These are phyloP conservation scores for Ceyx margarethae DNA, from an alignment of 2,113 vertebrate species.

Conservation along the genomic window DNA sequence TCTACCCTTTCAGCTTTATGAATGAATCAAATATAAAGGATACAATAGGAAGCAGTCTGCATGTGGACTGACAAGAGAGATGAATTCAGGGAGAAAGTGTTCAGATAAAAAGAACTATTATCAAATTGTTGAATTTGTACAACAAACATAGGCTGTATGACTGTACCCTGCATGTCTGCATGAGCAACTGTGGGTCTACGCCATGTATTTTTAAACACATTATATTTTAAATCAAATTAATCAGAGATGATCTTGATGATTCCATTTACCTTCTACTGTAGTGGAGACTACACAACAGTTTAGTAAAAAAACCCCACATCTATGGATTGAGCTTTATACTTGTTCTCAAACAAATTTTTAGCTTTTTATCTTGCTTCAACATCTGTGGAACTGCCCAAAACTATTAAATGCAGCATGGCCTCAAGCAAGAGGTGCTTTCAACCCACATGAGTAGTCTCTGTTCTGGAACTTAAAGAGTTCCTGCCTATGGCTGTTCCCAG, in stretches of 20 bases:
- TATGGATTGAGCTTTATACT: background rate
- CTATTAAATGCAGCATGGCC: background rate
- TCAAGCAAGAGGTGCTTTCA: background rate
- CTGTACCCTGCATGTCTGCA: background rate
- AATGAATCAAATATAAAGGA: background rate
- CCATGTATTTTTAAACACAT: background rate
- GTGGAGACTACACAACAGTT: background rate
- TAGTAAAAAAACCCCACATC: background rate
- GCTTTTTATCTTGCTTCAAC: background rate
- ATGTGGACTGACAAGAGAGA: background rate
- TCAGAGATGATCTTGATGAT: background rate
- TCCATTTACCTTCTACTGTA: constrained; percentile 16
- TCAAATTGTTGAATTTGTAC: background rate
- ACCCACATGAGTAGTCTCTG: background rate
- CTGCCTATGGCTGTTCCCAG: background rate
- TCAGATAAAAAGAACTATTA: background rate
- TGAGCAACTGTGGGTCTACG: background rate
- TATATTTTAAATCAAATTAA: background rate
- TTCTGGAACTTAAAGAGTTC: background rate
- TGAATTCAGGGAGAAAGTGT: background rate
- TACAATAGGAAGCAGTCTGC: background rate
- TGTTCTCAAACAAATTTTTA: background rate
- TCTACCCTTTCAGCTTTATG: background rate
- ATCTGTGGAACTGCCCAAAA: background rate
- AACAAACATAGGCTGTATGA: background rate